Conservation (phyloP, 2,113 vertebrate genomes). For the Excalfactoria chinensis region DNA sequence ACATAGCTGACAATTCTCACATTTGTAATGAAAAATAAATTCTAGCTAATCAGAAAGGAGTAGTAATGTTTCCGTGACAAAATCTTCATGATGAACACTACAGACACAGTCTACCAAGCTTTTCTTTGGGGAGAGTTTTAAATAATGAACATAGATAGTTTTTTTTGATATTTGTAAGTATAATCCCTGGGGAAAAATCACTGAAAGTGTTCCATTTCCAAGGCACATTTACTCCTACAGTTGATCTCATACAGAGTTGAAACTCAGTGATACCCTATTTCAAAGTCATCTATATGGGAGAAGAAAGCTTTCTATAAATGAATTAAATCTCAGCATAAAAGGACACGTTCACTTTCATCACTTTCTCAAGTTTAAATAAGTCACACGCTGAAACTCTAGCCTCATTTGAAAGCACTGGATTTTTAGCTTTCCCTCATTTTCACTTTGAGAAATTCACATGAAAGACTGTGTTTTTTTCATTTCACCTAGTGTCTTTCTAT, state of each 20-base stretch:
- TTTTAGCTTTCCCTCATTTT: neutral
- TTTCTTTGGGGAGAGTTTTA: neutral
- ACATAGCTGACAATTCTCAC: neutral
- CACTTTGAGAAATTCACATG: neutral
- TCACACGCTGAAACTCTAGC: neutral
- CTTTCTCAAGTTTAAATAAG: conserved; percentile 27
- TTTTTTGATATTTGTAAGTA: neutral
- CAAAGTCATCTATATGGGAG: conserved; percentile 39
- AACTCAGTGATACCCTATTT: neutral
- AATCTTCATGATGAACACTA: neutral
- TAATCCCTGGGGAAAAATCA: neutral
- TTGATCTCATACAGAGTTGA: neutral
- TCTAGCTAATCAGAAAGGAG: neutral
- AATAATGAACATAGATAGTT: neutral
- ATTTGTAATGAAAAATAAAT: neutral
- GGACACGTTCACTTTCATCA: neutral
- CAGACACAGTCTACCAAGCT: neutral
- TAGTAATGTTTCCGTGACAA: neutral
- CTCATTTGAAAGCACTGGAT: neutral
- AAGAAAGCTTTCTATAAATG: conserved; percentile 41
- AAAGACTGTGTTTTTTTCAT: neutral
- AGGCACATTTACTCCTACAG: conserved; percentile 15
- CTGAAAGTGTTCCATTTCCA: conserved; percentile 38
- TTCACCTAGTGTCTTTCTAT: neutral
- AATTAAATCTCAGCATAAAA: conserved; percentile 39